Conservation (phyloP, 1,140 invertebrate genomes). For the Drosophila tsacasi region DNA sequence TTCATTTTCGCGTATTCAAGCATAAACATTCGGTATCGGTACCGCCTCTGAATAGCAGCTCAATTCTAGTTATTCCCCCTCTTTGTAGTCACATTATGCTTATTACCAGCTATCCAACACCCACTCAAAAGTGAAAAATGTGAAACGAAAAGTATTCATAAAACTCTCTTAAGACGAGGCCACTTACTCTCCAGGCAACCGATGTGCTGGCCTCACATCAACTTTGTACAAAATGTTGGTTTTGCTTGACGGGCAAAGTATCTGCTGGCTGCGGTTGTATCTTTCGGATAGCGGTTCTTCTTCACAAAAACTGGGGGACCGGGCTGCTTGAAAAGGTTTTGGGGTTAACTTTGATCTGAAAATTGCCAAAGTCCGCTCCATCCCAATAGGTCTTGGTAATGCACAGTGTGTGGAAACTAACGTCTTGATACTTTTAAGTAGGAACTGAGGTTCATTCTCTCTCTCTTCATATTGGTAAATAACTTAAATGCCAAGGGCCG, state of each 20-base stretch:
- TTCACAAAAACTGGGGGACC: constrained; percentile 8
- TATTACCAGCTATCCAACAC: constrained; percentile 79
- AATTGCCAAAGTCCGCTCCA: constrained; percentile 45
- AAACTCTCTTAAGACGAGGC: constrained; percentile 30
- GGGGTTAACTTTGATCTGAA: constrained; percentile 59
- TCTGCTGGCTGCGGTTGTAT: constrained; percentile 38
- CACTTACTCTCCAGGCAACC: constrained; percentile 8
- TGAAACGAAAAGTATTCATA: constrained; percentile 15
- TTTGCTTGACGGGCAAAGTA: constrained; percentile 34
- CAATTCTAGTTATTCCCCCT: constrained; percentile 36
- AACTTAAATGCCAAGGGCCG: constrained; percentile 47
- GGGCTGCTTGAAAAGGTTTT: constrained; percentile 60
- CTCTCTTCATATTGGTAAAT: constrained; percentile 22
- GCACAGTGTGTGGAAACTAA: constrained; percentile 12
- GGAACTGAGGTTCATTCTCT: constrained; percentile 10
- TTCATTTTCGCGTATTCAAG: constrained; percentile 6
- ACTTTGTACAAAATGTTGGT: constrained; percentile 43
- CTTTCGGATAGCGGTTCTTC: constrained; percentile 37
- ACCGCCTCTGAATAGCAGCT: constrained; percentile 15
- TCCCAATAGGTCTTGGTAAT: constrained; percentile 28
- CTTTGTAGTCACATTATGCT: constrained; percentile 61
- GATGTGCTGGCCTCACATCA: constrained; percentile 45
- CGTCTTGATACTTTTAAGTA: constrained; percentile 8
- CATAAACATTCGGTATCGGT: constrained; percentile 14
- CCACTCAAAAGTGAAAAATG: constrained; percentile 53